Percentiles rank a stretch among this genome's conserved stretches.
Conservation (phyloP, 2,888 invertebrate species). For the Drosophila trichaetosa region DNA sequence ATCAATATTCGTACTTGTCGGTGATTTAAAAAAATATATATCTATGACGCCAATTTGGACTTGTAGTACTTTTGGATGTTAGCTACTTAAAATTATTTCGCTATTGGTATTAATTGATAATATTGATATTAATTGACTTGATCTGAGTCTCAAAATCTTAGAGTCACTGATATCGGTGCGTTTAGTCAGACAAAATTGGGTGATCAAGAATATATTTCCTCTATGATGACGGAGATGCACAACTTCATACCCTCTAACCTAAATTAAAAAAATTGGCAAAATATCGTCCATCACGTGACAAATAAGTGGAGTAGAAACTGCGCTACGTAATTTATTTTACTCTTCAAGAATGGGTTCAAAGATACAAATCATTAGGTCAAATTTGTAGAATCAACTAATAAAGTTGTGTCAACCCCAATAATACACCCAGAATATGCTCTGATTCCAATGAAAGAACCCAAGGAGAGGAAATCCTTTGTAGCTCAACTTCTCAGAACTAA, state of each 20-base stretch:
- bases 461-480: background rate
- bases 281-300: slow-evolving; percentile 40
- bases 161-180: background rate
- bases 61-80: background rate
- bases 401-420: background rate
- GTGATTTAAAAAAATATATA: background rate
- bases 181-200: background rate
- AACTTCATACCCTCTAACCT: background rate
- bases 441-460: background rate
- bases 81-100: background rate
- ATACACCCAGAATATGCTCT: background rate
- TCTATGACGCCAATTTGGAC: background rate
- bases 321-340: slow-evolving; percentile 53
- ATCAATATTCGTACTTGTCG: background rate
- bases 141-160: background rate
- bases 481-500: background rate
- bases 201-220: background rate
- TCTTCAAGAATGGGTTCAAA: slow-evolving; percentile 27
- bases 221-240: background rate
- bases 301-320: slow-evolving; percentile 12
- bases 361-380: slow-evolving; percentile 18
- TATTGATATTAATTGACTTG: background rate
- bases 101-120: background rate
- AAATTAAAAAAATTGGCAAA: slow-evolving; percentile 15
- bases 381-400: slow-evolving; percentile 13